Base-by-base conservation (phyloP, 2,113 vertebrate genomes). In the zebrafish (Danio rerio) region DNA sequence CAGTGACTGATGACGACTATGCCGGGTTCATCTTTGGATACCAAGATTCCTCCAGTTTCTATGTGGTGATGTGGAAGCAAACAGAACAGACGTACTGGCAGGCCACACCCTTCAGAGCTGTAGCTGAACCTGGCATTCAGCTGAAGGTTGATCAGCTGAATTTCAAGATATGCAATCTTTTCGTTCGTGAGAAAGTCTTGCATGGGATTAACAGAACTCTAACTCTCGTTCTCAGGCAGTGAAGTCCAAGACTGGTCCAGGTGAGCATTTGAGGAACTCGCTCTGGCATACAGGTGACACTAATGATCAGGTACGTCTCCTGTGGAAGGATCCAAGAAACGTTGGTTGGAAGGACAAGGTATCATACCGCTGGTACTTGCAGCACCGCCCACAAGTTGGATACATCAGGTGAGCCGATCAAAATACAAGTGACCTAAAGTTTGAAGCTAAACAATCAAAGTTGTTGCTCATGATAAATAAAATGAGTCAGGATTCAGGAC, bases 1-100 rank as follows among this genome's bases (percentile, higher is more conserved):
- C 98, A 0, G 96, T 97, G 88, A 99, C 98, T 0, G 98, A 99
- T 5, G 98, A 99, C 0, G 98, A 99, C 92, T 99, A 99, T 0
- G 98, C 98, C 1, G 98, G 98, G 88, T 99, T 99, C 90, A 99
- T 99, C 89, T 99, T 99, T 47, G 98, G 98, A 56, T 99, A 99
- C 86, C 98, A 99, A 90, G 98, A 99, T 85, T 99, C 97, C 1
- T 98, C 98, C 55, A 98, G 97, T 81, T 99, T 99, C 93, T 99
- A 99, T 0, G 98, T 98, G 79, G 97, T 99, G 73, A 99, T 99
- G 98, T 99, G 98, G 98, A 99, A 99, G 83, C 98, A 99, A 91
- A 99, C 98, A 0, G 98, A 99, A n/a, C 98, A 99, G 92, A 99
- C 97, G 0, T 99, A 99, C 88, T 99, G 98, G 98, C 98, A 99